phyloP scores from a whole-genome alignment of 2,888 invertebrate species.

The Sepioteuthis lessoniana region DNA sequence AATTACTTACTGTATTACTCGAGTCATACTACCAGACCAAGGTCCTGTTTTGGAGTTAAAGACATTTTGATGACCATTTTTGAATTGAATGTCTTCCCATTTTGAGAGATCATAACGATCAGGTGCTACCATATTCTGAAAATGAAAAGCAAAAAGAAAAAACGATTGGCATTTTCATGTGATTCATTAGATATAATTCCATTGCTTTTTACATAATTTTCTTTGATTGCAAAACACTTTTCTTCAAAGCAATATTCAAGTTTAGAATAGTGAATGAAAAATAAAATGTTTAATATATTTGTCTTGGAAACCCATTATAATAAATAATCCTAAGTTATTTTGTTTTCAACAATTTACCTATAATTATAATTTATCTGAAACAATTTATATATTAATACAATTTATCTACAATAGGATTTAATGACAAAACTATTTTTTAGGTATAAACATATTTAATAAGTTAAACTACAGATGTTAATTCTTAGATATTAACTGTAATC shows the following conservation, averaged over 20 bases:
- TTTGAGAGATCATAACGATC: constrained; percentile 74
- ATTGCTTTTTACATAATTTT: not conserved
- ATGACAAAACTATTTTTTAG: too few relatives aligned
- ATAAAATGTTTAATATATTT: not conserved
- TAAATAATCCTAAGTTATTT: not conserved
- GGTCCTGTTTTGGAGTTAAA: constrained; percentile 72
- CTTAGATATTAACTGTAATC: too few relatives aligned
- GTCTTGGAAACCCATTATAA: not conserved
- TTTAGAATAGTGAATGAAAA: not conserved
- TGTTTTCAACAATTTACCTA: not conserved
- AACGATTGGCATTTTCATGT: not conserved
- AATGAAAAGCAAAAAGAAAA: constrained; percentile 43
- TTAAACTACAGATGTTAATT: too few relatives aligned
- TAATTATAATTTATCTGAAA: too few relatives aligned
- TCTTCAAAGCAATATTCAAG: not conserved
- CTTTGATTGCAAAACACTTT: not conserved
- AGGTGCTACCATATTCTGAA: constrained; percentile 74
- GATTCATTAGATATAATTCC: not conserved
- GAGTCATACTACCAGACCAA: not conserved
- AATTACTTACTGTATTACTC: not conserved
- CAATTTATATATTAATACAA: too few relatives aligned
- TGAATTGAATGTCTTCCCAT: constrained; percentile 70
- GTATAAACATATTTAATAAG: too few relatives aligned
- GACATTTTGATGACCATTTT: constrained; percentile 72
- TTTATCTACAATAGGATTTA: too few relatives aligned